Conservation (phyloP, 1,140 invertebrate genomes). For the Drosophila repletoides region DNA sequence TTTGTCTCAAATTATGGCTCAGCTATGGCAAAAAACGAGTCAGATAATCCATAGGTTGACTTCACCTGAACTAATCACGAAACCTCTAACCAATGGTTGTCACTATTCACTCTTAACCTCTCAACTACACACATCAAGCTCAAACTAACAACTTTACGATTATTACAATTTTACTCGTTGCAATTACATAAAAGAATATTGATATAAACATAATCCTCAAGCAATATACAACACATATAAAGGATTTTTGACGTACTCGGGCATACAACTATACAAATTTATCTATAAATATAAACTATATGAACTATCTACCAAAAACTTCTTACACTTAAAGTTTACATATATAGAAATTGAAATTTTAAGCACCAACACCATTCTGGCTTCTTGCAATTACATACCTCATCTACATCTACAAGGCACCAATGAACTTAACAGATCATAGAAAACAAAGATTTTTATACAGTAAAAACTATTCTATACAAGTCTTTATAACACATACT, state of each 20-base stretch:
- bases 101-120: not conserved
- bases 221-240: constrained; percentile 52
- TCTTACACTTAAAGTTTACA: not conserved
- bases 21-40: constrained; percentile 25
- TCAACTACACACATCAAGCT: constrained; percentile 32
- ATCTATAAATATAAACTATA: constrained; percentile 29
- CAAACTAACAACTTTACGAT: constrained; percentile 37
- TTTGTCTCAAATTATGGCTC: constrained; percentile 32
- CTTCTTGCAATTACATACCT: constrained; percentile 71
- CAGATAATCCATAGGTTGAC: constrained; percentile 49
- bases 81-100: constrained; percentile 36
- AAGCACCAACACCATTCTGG: constrained; percentile 66
- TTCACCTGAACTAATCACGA: not conserved
- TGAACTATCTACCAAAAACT: too few species aligned
- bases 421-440: constrained; percentile 38
- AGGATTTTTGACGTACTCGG: too few species aligned
- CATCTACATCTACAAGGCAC: constrained; percentile 74
- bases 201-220: constrained; percentile 11
- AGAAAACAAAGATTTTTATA: constrained; percentile 56
- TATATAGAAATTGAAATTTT: constrained; percentile 44
- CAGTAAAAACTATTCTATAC: constrained; percentile 32
- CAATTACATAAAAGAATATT: constrained; percentile 2
- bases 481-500: constrained; percentile 4
- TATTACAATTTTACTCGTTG: not conserved
- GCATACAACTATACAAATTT: not conserved